Percentiles rank a stretch among this genome's conserved stretches.
Conservation (phyloP, 2,797 vertebrate genomes). For the Nyctalus aviator region DNA sequence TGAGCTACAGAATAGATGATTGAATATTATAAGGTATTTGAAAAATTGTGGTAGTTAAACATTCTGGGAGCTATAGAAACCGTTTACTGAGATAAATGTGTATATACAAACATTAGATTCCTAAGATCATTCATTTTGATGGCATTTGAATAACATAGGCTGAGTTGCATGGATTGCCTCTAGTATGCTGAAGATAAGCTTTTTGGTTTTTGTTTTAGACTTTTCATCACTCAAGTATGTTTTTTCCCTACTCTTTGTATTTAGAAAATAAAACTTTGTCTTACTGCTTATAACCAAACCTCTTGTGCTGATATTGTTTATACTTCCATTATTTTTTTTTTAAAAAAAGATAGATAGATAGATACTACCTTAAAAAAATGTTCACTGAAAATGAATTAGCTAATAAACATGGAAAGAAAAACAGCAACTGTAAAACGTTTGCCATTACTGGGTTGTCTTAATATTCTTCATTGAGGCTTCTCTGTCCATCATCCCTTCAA, state of each 20-base stretch:
- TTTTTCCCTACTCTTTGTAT: slow-evolving; percentile 36
- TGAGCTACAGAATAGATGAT: slow-evolving; percentile 72
- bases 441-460: not conserved
- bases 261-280: slow-evolving; percentile 51
- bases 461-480: not conserved
- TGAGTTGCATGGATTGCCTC: slow-evolving; percentile 40
- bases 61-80: slow-evolving; percentile 54
- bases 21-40: slow-evolving; percentile 71
- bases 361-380: slow-evolving; percentile 46
- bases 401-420: slow-evolving; percentile 53
- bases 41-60: slow-evolving; percentile 69
- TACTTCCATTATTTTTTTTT: not conserved
- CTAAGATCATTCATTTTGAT: slow-evolving; percentile 61
- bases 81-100: slow-evolving; percentile 69
- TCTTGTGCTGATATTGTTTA: slow-evolving; percentile 56
- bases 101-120: slow-evolving; percentile 44
- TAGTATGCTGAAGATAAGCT: slow-evolving; percentile 56
- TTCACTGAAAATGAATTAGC: slow-evolving; percentile 52
- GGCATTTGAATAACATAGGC: slow-evolving; percentile 57
- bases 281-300: slow-evolving; percentile 46
- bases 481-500: slow-evolving; percentile 39
- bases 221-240: slow-evolving; percentile 59
- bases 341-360: not conserved
- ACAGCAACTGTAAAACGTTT: slow-evolving; percentile 12
- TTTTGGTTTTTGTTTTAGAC: slow-evolving; percentile 62